Conservation (phyloP, 2,113 vertebrate genomes). For the Gymnobelideus leadbeateri region DNA sequence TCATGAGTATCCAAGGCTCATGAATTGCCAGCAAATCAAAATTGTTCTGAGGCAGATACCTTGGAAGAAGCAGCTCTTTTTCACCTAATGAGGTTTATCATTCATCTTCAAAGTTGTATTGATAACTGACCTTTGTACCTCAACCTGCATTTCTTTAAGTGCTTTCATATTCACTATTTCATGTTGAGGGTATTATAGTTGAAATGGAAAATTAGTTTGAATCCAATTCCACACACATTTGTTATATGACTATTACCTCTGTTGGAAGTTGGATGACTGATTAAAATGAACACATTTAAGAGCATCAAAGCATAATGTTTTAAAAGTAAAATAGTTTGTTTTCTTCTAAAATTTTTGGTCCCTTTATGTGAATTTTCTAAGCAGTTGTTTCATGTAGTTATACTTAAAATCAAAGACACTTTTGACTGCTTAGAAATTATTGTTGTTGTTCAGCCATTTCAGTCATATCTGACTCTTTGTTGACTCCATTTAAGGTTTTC, state of each 20-base stretch:
- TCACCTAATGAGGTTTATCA: not conserved
- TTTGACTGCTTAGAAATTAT: not conserved
- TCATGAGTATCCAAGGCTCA: not conserved
- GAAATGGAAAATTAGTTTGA: not conserved
- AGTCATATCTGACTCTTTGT: not conserved
- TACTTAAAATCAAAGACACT: not conserved
- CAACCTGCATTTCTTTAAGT: not conserved
- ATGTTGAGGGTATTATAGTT: not conserved
- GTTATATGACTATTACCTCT: not conserved
- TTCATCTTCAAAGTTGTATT: not conserved
- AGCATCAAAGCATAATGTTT: conserved; percentile 28
- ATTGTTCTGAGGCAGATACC: not conserved
- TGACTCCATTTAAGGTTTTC: not conserved
- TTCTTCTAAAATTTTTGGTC: not conserved
- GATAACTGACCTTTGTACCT: not conserved
- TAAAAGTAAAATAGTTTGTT: conserved; percentile 42
- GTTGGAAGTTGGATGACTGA: not conserved
- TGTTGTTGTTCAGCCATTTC: not conserved
- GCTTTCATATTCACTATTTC: not conserved
- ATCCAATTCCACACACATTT: not conserved
- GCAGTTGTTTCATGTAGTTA: not conserved
- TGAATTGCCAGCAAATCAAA: not conserved
- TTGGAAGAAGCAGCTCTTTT: not conserved
- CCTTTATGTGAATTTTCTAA: conserved; percentile 44
- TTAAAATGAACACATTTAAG: conserved; percentile 39